Percentiles rank a stretch among this genome's conserved stretches.
phyloP scores from a whole-genome alignment of 1,140 invertebrate species.

The Drosophila mauritiana region DNA sequence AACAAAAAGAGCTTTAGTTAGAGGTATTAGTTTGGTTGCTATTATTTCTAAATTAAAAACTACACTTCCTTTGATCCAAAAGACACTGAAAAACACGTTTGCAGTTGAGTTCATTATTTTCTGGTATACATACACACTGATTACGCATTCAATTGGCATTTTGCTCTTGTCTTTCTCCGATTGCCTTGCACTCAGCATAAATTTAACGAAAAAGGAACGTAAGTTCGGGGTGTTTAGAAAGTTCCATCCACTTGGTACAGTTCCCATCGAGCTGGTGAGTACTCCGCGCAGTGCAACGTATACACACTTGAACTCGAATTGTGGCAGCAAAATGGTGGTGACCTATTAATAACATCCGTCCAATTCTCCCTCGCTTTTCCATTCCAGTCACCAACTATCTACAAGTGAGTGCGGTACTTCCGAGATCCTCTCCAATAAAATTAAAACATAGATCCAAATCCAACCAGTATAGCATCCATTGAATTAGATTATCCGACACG shows the following conservation, averaged over 20 bases:
- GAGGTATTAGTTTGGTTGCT: not conserved
- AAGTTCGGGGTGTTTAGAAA: not conserved
- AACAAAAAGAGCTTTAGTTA: not conserved
- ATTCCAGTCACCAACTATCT: conserved; percentile 28
- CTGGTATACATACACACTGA: conserved; percentile 30
- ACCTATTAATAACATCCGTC: conserved; percentile 36
- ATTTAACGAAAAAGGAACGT: too few relatives aligned
- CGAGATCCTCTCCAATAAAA: not conserved
- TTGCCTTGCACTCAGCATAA: not conserved
- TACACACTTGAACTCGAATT: not conserved
- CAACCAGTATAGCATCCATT: not conserved
- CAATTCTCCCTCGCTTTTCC: conserved; percentile 10
- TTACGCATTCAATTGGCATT: conserved; percentile 16
- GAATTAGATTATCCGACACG: conserved; percentile 28
- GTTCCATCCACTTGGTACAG: conserved; percentile 29
- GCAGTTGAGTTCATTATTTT: conserved; percentile 15
- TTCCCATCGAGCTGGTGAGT: conserved; percentile 25
- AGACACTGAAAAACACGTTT: conserved; percentile 10
- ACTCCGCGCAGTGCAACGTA: not conserved
- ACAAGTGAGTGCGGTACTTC: conserved; percentile 38
- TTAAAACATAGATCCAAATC: not conserved
- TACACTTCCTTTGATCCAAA: conserved; percentile 1
- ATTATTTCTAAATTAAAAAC: not conserved
- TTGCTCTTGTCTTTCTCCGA: not conserved
- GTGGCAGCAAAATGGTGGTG: conserved; percentile 55